Conservation (phyloP, 2,113 vertebrate genomes). For the Aegotheles bennettii region DNA sequence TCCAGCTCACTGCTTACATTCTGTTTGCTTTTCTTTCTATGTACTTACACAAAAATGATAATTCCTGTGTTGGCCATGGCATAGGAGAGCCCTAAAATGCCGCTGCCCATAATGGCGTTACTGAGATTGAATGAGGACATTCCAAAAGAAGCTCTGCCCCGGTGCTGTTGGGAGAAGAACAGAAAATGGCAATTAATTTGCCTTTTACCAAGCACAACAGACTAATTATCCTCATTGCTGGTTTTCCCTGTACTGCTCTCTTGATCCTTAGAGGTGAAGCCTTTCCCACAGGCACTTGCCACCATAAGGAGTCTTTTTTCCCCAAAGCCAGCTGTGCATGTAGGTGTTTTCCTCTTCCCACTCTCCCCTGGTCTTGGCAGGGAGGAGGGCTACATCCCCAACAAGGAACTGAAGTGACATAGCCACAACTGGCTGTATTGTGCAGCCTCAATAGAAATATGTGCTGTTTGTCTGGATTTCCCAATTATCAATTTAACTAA, state of each 20-base stretch:
- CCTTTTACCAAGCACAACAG: not conserved
- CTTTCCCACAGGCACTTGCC: not conserved
- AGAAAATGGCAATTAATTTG: not conserved
- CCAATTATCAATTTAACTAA: not conserved
- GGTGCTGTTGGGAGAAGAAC: conserved; percentile 75
- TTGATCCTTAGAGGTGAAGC: not conserved
- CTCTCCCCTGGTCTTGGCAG: fast-evolving
- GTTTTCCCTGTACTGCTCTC: not conserved
- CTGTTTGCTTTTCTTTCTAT: not conserved
- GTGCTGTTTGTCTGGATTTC: not conserved
- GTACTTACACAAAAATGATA: conserved; percentile 90
- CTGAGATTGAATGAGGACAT: conserved; percentile 97
- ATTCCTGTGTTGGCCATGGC: conserved; percentile 98
- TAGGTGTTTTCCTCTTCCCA: not conserved
- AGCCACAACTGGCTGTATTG: not conserved
- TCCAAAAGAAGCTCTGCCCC: conserved; percentile 88
- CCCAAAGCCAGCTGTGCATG: not conserved
- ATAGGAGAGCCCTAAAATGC: conserved; percentile 92
- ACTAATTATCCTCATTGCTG: not conserved
- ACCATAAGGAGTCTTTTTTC: not conserved
- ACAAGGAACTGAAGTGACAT: not conserved
- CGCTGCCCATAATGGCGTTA: conserved; percentile 98
- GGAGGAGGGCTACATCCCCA: not conserved
- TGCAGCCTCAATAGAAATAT: not conserved
- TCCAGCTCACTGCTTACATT: not conserved